phyloP scores from a whole-genome alignment of 2,888 invertebrate genomes.

The Athetis lepigone region DNA sequence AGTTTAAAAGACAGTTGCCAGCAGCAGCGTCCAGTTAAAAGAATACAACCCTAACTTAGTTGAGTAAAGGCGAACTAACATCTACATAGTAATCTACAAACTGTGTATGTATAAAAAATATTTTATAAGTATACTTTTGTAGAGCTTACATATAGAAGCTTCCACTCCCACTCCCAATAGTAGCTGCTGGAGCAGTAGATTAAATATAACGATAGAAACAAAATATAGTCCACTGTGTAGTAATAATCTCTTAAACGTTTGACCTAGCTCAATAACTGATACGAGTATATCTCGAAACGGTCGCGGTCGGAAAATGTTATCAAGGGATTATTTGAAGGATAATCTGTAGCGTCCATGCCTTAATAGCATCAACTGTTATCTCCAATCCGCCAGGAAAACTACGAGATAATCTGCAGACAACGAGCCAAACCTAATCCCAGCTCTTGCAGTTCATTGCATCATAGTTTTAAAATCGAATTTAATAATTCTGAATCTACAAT shows the following conservation, averaged over 20 bases:
- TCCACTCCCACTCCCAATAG: no score
- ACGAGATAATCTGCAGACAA: background rate
- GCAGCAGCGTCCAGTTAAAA: no score
- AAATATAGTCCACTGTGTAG: background rate
- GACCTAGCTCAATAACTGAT: background rate
- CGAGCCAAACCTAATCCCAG: background rate
- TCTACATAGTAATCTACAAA: no score
- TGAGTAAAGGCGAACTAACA: no score
- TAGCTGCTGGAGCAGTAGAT: background rate
- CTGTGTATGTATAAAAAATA: no score
- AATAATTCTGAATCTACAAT: background rate
- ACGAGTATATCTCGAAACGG: background rate
- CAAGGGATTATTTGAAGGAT: slow-evolving; percentile 20
- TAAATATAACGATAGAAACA: background rate
- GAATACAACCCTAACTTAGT: no score
- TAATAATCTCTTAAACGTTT: slow-evolving; percentile 22
- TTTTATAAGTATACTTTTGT: no score
- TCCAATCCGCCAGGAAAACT: background rate
- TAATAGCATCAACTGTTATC: background rate
- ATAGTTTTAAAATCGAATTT: slow-evolving; percentile 1
- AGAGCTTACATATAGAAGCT: background rate
- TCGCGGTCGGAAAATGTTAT: background rate
- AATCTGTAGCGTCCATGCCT: background rate
- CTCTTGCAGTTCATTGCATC: background rate
- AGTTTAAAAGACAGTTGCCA: no score